phyloP scores from a whole-genome alignment of 2,797 vertebrate genomes.

The Pelochelys cantorii region DNA sequence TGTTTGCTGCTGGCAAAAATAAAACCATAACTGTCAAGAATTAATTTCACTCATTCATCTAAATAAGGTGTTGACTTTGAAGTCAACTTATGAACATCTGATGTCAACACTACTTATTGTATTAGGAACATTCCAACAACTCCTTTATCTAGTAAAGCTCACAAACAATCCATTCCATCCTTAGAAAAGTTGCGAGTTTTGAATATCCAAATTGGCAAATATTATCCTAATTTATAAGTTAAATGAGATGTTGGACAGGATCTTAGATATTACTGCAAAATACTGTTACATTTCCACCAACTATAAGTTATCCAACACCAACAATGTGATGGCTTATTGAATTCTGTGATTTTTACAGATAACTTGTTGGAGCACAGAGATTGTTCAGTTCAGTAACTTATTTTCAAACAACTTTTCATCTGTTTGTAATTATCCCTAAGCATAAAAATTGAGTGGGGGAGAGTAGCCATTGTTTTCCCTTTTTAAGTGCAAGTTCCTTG shows the following conservation, averaged over 20 bases:
- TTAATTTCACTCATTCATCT: neutral
- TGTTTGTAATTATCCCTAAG: neutral
- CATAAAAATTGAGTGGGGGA: neutral
- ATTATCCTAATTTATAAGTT: neutral
- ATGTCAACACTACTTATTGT: neutral
- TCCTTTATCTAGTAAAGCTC: neutral
- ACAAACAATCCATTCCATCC: neutral
- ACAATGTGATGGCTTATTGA: neutral
- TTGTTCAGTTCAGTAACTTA: neutral
- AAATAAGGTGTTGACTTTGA: neutral
- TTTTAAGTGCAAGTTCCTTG: neutral
- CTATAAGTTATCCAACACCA: neutral
- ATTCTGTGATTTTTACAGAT: neutral
- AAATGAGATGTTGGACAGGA: neutral
- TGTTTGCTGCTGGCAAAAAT: neutral
- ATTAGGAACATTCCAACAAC: neutral
- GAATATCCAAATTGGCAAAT: neutral
- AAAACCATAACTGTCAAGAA: neutral
- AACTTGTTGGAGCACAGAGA: neutral
- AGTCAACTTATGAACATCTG: neutral
- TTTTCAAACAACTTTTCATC: neutral
- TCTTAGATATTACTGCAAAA: neutral
- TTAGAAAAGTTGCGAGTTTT: neutral
- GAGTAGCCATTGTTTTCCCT: neutral
- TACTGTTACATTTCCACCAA: neutral